Conservation (phyloP, 2,113 vertebrate species). For the Chunga burmeisteri region DNA sequence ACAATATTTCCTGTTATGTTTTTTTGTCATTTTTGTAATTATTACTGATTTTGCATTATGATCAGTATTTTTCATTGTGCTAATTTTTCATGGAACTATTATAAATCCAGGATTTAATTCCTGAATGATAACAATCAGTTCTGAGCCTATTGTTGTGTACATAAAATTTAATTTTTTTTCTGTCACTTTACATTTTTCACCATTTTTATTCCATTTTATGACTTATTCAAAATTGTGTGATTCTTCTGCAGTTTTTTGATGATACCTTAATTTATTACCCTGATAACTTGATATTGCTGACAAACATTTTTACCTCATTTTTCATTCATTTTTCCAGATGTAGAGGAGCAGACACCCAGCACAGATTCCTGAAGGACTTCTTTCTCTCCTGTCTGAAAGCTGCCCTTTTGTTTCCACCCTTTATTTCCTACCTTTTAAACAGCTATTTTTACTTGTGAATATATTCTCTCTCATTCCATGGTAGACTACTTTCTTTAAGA, state of each 20-base stretch:
- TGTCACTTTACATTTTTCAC: not conserved
- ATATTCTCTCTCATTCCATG: not conserved
- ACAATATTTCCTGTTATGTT: fast-evolving
- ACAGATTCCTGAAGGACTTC: not conserved
- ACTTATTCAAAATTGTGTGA: not conserved
- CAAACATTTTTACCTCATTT: not conserved
- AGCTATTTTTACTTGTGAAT: not conserved
- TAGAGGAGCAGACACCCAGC: not conserved
- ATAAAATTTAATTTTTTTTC: not conserved
- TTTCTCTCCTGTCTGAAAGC: not conserved
- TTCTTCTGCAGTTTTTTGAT: not conserved
- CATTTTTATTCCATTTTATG: not conserved
- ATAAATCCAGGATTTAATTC: not conserved
- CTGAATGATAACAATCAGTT: not conserved
- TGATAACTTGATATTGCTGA: not conserved
- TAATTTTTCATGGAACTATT: not conserved
- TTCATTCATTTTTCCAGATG: not conserved
- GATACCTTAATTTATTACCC: not conserved
- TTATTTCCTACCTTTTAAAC: not conserved
- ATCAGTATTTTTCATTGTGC: not conserved
- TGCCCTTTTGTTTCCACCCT: not conserved
- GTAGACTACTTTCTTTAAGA: not conserved
- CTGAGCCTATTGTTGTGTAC: not conserved
- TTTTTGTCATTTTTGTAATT: not conserved
- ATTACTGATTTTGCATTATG: not conserved